Evolutionary conservation across 2,113 vertebrate species (phyloP).

Genomic region (Maccullochella peelii): DNA sequence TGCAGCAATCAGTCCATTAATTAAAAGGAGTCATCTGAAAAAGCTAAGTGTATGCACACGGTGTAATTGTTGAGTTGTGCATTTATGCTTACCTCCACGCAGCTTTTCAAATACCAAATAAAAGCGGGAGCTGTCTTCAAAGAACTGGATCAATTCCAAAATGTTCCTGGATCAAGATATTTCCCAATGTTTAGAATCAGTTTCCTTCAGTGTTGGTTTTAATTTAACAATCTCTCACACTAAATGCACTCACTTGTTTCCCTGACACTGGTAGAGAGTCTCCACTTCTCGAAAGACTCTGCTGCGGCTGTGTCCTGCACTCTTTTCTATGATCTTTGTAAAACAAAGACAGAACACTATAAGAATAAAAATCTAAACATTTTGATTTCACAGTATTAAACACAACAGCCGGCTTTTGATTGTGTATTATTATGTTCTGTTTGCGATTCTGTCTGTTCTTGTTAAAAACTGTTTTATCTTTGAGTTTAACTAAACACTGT

Average conservation of each 20-base stretch:
- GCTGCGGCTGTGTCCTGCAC: constrained; percentile 92
- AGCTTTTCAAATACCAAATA: constrained; percentile 99
- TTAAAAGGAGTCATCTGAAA: neutral
- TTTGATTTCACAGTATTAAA: neutral
- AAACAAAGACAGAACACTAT: neutral
- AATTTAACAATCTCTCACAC: neutral
- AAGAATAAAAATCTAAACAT: neutral
- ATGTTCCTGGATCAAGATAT: constrained; percentile 88
- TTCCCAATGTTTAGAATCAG: constrained; percentile 17
- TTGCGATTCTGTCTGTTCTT: neutral
- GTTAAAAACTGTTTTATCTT: neutral
- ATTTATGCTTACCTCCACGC: constrained; percentile 88
- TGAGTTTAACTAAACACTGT: neutral
- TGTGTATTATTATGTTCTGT: neutral
- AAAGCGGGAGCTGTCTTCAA: constrained; percentile 93
- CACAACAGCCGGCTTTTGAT: neutral
- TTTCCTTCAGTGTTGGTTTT: neutral
- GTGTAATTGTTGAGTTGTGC: neutral
- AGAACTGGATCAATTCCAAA: constrained; percentile 96
- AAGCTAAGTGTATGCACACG: neutral
- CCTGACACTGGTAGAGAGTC: constrained; percentile 97
- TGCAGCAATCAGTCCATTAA: neutral
- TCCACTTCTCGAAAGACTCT: constrained; percentile 97
- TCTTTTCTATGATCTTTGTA: constrained; percentile 94
- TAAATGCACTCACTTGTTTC: constrained; percentile 89